Evolutionary conservation across 2,888 invertebrate species (phyloP).

Genomic region (Cerastis leucographa): DNA sequence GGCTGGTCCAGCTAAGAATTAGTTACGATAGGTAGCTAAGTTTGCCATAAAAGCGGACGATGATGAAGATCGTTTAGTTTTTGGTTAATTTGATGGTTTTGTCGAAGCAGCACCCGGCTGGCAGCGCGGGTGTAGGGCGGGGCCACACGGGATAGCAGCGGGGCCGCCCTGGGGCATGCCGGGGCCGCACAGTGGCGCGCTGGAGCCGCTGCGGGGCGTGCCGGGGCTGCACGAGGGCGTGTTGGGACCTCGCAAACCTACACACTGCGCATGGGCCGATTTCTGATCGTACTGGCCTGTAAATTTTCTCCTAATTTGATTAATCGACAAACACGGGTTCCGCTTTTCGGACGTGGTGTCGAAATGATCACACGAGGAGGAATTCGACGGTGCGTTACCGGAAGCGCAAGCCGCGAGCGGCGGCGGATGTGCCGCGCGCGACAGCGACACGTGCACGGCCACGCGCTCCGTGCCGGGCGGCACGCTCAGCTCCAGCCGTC

Average conservation of each 20-base stretch:
- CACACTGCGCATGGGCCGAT: background rate
- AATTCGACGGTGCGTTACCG: background rate
- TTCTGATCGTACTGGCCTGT: conserved; percentile 28
- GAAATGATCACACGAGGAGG: conserved; percentile 6
- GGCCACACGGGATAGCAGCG: background rate
- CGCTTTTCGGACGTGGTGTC: conserved; percentile 14
- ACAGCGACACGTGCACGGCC: conserved; percentile 60
- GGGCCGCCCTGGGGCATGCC: background rate
- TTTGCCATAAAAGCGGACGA: conserved; percentile 32
- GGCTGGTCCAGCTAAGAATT: conserved; percentile 3
- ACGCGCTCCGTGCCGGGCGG: conserved; percentile 65
- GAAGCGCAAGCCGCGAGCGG: background rate
- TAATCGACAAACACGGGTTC: conserved; percentile 67
- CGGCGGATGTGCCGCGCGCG: background rate
- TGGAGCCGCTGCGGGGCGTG: no score
- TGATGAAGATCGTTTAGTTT: conserved; percentile 30
- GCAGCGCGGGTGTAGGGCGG: background rate
- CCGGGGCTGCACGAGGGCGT: background rate
- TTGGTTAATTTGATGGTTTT: background rate
- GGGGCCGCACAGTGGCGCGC: background rate
- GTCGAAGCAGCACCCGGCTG: background rate
- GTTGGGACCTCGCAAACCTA: background rate
- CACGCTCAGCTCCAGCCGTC: conserved; percentile 64
- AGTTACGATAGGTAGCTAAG: conserved; percentile 19
- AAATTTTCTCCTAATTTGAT: conserved; percentile 64